Conservation (phyloP, 2,113 vertebrate genomes). For the Onychostoma macrolepis region DNA sequence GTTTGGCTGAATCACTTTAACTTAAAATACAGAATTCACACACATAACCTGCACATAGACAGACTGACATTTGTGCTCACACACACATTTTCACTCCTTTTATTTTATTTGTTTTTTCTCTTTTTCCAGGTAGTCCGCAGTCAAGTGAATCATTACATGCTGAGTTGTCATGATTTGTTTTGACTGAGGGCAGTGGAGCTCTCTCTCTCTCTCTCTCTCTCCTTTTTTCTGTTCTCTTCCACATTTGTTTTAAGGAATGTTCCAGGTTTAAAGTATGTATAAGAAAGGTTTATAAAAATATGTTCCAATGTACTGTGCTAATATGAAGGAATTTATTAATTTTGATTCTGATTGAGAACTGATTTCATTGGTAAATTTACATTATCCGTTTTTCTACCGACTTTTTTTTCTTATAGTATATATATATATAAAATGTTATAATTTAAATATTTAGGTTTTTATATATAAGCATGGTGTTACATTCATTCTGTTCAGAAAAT, state of each 20-base stretch:
- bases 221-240: conserved; percentile 28
- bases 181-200: conserved; percentile 74
- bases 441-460: too few species aligned
- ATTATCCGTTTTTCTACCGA: too few species aligned
- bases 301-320: too few species aligned
- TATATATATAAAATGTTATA: too few species aligned
- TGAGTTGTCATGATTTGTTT: conserved; percentile 69
- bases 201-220: conserved; percentile 60
- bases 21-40: background rate
- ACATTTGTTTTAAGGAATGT: background rate
- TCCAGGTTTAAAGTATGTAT: background rate
- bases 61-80: conserved; percentile 8
- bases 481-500: too few species aligned
- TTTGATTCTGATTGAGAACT: too few species aligned
- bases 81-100: background rate
- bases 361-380: too few species aligned
- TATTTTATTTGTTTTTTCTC: conserved; percentile 9
- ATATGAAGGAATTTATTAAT: too few species aligned
- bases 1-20: conserved; percentile 18
- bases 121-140: conserved; percentile 51
- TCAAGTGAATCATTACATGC: conserved; percentile 56
- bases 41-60: background rate
- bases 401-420: background rate
- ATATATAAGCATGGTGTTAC: too few species aligned
- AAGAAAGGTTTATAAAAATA: too few species aligned